These are phyloP conservation scores for Micropterix aruncella DNA, from an alignment of 2,888 invertebrate species.

Conservation along the genomic window DNA sequence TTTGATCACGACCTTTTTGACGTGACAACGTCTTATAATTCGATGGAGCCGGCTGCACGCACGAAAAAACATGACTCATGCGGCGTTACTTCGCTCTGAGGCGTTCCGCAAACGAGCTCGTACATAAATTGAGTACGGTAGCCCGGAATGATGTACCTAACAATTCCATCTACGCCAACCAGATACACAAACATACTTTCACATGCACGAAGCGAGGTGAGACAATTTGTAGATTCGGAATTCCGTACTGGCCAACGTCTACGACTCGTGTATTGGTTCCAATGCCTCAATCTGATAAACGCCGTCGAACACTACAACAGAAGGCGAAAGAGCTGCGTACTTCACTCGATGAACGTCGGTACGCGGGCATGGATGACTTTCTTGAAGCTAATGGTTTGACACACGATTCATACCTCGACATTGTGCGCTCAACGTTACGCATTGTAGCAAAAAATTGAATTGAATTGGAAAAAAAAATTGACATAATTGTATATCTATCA, in stretches of 20 bases:
- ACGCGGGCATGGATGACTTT: constrained; percentile 17
- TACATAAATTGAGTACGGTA: constrained; percentile 18
- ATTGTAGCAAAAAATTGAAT: too few relatives aligned
- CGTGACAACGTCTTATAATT: too few relatives aligned
- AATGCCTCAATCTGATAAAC: constrained; percentile 17
- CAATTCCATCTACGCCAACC: constrained; percentile 16
- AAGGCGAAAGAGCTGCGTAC: constrained; percentile 16
- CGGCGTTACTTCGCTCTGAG: too few relatives aligned
- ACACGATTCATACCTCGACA: constrained; percentile 15
- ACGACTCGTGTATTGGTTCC: constrained; percentile 17
- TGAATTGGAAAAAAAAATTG: constrained; percentile 4
- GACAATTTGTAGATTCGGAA: constrained; percentile 16
- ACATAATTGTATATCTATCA: too few relatives aligned
- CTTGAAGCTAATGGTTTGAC: constrained; percentile 16
- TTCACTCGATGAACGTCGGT: constrained; percentile 14
- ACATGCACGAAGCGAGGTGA: constrained; percentile 17
- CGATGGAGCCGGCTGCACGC: too few relatives aligned
- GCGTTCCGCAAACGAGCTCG: constrained; percentile 17
- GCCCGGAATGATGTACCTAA: constrained; percentile 15
- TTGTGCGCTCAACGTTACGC: constrained; percentile 16
- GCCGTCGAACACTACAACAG: constrained; percentile 14
- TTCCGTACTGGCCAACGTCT: constrained; percentile 18
- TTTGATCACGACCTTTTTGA: too few relatives aligned
- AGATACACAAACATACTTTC: constrained; percentile 17
- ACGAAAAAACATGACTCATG: too few relatives aligned